Evolutionary conservation across 2,888 invertebrate genomes (phyloP).

Genomic region (Drosophila paracracens): DNA sequence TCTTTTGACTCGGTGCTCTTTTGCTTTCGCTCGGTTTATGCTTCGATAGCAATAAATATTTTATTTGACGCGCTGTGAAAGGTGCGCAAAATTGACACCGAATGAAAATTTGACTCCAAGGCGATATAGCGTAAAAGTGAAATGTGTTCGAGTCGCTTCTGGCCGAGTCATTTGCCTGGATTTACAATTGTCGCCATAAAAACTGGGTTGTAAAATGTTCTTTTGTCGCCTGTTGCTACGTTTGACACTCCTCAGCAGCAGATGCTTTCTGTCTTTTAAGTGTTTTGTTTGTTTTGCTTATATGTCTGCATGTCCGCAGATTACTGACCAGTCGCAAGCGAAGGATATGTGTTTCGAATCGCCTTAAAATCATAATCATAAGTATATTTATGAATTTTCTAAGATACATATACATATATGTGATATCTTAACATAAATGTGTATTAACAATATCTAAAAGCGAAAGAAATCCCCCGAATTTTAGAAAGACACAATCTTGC

Average conservation of each 20-base stretch:
- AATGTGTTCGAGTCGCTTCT: slow-evolving; percentile 20
- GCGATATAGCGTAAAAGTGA: slow-evolving; percentile 10
- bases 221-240: slow-evolving; percentile 1
- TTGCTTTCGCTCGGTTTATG: slow-evolving; percentile 28
- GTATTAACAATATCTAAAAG: too few species aligned
- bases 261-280: background rate
- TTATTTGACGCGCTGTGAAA: slow-evolving; percentile 62
- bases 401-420: background rate
- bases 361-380: background rate
- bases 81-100: slow-evolving; percentile 54
- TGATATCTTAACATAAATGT: background rate
- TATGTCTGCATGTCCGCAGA: background rate
- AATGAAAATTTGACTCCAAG: slow-evolving; percentile 17
- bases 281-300: background rate
- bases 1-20: slow-evolving; percentile 12
- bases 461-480: background rate
- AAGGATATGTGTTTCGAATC: background rate
- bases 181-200: slow-evolving; percentile 53
- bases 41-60: slow-evolving; percentile 66
- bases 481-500: background rate
- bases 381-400: background rate
- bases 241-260: slow-evolving; percentile 9
- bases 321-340: too few species aligned
- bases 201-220: slow-evolving; percentile 45
- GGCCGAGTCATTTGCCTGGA: slow-evolving; percentile 46